Evolutionary conservation across 2,888 invertebrate genomes (phyloP).

Genomic region (Xylota segnis): DNA sequence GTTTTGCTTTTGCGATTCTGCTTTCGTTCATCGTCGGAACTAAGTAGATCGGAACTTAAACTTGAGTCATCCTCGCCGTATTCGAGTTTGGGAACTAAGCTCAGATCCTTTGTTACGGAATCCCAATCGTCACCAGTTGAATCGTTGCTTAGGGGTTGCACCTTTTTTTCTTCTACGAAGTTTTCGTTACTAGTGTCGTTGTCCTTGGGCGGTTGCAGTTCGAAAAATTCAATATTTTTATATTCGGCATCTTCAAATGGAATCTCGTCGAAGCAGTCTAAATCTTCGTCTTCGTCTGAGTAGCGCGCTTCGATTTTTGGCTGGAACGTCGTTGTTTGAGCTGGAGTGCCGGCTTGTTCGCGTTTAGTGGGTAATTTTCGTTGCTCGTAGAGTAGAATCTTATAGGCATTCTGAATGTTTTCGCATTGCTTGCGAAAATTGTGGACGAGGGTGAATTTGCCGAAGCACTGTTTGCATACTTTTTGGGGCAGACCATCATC

Average conservation of each 20-base stretch:
- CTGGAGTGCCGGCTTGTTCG: neutral
- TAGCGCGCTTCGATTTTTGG: conserved; percentile 37
- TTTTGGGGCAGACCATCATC: conserved; percentile 69
- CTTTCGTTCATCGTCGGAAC: conserved; percentile 61
- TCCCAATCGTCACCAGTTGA: conserved; percentile 25
- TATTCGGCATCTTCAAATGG: conserved; percentile 66
- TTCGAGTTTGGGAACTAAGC: conserved; percentile 48
- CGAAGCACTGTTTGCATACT: conserved; percentile 70
- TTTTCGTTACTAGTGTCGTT: neutral
- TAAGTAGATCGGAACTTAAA: conserved; percentile 62
- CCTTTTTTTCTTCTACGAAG: neutral
- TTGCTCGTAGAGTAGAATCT: conserved; percentile 51
- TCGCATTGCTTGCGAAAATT: conserved; percentile 69
- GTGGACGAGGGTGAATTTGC: conserved; percentile 61
- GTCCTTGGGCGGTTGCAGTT: conserved; percentile 46
- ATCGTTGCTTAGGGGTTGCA: conserved; percentile 2
- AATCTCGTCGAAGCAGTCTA: conserved; percentile 61
- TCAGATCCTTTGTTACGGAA: neutral
- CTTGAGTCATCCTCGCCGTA: conserved; percentile 61
- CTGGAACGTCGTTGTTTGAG: neutral
- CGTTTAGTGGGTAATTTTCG: neutral
- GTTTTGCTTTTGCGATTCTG: conserved; percentile 29
- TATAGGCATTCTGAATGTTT: conserved; percentile 65
- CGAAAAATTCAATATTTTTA: conserved; percentile 53
- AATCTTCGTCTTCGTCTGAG: neutral